These are phyloP conservation scores for Luscinia megarhynchos DNA, from an alignment of 2,797 vertebrate species.

Conservation along the genomic window DNA sequence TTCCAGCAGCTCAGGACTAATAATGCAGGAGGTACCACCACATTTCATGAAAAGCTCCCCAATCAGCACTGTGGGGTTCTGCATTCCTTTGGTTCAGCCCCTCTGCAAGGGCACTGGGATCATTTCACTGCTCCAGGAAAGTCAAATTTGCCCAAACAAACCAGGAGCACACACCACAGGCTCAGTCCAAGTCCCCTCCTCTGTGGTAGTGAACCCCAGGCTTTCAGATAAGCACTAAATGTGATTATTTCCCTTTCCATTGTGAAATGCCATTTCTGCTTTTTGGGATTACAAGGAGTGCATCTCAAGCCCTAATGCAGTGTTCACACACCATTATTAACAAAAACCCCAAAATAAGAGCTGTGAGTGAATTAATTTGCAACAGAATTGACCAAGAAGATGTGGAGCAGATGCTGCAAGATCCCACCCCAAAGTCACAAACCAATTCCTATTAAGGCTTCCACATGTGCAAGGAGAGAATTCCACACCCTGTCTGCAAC, in stretches of 20 bases:
- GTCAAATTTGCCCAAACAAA: background rate
- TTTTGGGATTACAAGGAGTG: background rate
- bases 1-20: background rate
- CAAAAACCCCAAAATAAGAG: background rate
- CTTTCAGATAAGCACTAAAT: background rate
- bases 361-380: fast-evolving
- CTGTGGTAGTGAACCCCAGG: background rate
- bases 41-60: background rate
- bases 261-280: fast-evolving
- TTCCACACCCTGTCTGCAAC: fast-evolving
- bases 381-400: background rate
- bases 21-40: background rate
- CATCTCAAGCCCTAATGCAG: background rate
- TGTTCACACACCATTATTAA: background rate
- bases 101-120: background rate
- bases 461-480: background rate
- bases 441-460: background rate
- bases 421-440: no score
- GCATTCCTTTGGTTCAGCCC: background rate
- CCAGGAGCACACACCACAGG: fast-evolving
- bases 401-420: background rate
- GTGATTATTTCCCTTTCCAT: background rate
- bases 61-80: background rate
- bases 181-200: background rate
- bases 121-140: background rate